Percentiles rank a stretch among this genome's conserved stretches.
phyloP scores from a whole-genome alignment of 92 coral and sea anemone species.

The Bergia sp. region DNA sequence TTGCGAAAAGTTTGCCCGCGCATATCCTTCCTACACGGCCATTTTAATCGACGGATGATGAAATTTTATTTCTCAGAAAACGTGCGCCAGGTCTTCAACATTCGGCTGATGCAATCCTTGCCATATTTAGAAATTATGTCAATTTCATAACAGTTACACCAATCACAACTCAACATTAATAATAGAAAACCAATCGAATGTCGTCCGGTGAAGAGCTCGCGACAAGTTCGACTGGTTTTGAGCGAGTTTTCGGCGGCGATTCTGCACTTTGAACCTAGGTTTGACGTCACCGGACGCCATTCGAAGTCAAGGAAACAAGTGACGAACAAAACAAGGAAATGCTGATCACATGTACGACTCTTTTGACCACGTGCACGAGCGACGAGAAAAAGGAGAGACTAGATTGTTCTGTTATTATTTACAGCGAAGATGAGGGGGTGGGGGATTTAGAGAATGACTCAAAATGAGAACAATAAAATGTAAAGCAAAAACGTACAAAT shows the following conservation, averaged over 20 bases:
- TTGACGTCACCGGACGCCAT: conserved; percentile 26
- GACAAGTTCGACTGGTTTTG: conserved; percentile 45
- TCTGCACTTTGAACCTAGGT: conserved; percentile 32
- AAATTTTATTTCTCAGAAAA: conserved; percentile 54
- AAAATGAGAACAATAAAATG: too few relatives aligned
- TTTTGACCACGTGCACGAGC: conserved; percentile 5
- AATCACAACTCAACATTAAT: conserved; percentile 58
- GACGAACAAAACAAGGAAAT: neutral
- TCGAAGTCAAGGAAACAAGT: neutral
- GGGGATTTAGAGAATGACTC: too few relatives aligned
- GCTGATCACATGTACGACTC: conserved; percentile 31
- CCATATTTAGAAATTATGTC: conserved; percentile 67
- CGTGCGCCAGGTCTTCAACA: conserved; percentile 82
- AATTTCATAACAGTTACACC: conserved; percentile 42
- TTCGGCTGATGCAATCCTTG: conserved; percentile 94
- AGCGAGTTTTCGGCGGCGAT: conserved; percentile 28
- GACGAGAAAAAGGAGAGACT: too few relatives aligned
- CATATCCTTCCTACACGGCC: conserved; percentile 67
- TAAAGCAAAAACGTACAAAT: too few relatives aligned
- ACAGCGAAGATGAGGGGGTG: too few relatives aligned
- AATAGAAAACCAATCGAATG: conserved; percentile 67
- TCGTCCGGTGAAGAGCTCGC: neutral
- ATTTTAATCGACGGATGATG: conserved; percentile 84
- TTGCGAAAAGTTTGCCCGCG: conserved; percentile 53
- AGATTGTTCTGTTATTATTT: too few relatives aligned